A percentile compares a stretch with the other conserved stretches of the same genome.
phyloP scores from a whole-genome alignment of 2,113 vertebrate genomes.

The Nothobranchius kuhntae region DNA sequence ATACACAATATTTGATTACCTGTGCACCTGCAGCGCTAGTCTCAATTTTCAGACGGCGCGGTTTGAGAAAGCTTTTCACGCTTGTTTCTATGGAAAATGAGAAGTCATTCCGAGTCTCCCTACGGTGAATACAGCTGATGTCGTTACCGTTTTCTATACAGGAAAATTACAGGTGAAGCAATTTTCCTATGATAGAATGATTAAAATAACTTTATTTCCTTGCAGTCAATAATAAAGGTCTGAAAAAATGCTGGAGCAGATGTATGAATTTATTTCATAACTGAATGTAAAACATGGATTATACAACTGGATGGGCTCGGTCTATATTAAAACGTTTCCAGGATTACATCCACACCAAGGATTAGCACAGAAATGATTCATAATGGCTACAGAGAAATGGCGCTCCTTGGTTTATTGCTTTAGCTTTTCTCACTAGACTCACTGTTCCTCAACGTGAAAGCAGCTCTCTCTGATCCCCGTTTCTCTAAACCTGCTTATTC shows the following conservation, averaged over 20 bases:
- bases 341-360: slow-evolving; percentile 56
- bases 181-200: neutral
- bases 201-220: slow-evolving; percentile 15
- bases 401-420: slow-evolving; percentile 29
- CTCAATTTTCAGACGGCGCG: slow-evolving; percentile 35
- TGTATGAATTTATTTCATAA: slow-evolving; percentile 16
- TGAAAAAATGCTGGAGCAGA: slow-evolving; percentile 10
- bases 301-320: slow-evolving; percentile 33
- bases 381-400: slow-evolving; percentile 45
- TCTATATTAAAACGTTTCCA: slow-evolving; percentile 51
- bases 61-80: slow-evolving; percentile 43
- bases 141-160: slow-evolving; percentile 34
- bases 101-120: slow-evolving; percentile 21
- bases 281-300: slow-evolving; percentile 53
- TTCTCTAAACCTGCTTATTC: slow-evolving; percentile 36
- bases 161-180: slow-evolving; percentile 9
- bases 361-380: slow-evolving; percentile 55
- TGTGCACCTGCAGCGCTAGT: slow-evolving; percentile 46
- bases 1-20: slow-evolving; percentile 64
- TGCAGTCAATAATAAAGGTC: slow-evolving; percentile 38
- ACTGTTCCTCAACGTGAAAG: slow-evolving; percentile 43
- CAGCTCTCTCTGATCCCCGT: slow-evolving; percentile 24
- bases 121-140: slow-evolving; percentile 14
- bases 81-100: slow-evolving; percentile 40
- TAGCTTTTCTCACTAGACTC: slow-evolving; percentile 34